Conservation (phyloP, 2,113 vertebrate genomes). For the Pseudopipra pipra region DNA sequence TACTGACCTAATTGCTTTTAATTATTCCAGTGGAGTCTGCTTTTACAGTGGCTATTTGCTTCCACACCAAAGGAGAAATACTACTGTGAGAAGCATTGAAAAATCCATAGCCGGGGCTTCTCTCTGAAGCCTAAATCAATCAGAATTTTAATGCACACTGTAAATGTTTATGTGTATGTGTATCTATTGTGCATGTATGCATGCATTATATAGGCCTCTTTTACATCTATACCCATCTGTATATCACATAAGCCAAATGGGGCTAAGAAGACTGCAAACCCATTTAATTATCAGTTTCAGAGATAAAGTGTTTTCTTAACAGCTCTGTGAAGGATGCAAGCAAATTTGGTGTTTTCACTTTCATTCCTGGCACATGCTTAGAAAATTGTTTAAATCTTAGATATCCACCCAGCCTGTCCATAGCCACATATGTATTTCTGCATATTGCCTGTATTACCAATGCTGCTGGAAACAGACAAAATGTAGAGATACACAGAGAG, state of each 20-base stretch:
- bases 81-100: neutral
- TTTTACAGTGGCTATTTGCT: slow-evolving; percentile 41
- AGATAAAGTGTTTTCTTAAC: neutral
- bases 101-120: slow-evolving; percentile 47
- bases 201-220: neutral
- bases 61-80: slow-evolving; percentile 34
- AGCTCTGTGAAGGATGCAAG: neutral
- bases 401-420: neutral
- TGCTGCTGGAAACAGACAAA: neutral
- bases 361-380: neutral
- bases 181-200: slow-evolving; percentile 33
- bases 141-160: slow-evolving; percentile 28
- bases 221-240: neutral
- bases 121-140: slow-evolving; percentile 38
- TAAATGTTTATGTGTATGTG: slow-evolving; percentile 22
- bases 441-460: neutral
- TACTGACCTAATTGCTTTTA: slow-evolving; percentile 66
- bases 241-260: neutral
- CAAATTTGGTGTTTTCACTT: neutral
- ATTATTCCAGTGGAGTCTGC: slow-evolving; percentile 56
- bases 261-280: neutral
- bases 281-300: neutral
- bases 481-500: neutral
- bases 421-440: neutral
- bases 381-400: neutral